Evolutionary conservation across 1,140 invertebrate species (phyloP), one percentile per base, ranked within the genome.

Genomic region (Drosophila lacteicornis): DNA sequence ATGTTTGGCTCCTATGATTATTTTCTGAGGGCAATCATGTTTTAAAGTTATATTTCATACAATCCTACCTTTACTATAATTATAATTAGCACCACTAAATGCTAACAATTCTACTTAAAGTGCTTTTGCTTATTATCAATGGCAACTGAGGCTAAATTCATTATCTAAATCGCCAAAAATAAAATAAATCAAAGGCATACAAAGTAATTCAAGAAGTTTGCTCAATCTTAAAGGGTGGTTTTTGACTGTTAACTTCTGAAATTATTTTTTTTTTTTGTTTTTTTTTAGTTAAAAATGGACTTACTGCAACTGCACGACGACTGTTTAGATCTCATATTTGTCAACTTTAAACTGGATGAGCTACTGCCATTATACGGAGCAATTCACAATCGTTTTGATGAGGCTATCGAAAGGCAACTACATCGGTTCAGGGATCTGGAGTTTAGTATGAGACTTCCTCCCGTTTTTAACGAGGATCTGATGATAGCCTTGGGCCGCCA

Each of bases 401-500:
- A 46, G 11, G 81, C 74, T 17, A 74, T 88, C 30, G 73, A 84
- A 36, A 65, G 69, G 8, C 80, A 90, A 9, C 40, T 88, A 2
- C 53, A 62, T 17, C 63, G 69, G 17, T 88, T 79, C 46, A 63
- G 42, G 3, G 51, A 79, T 4, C 57, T 69, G 40, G 53, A 62
- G 17, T 84, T 90, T 30, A 75, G 27, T 25, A 84, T 88, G 84
- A 66, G 84, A 6, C 47, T 65, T 7, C 78, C 85, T 1, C 84
- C 85, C 0, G 12, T 7, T 12, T 69, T 69, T 7, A 11, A 59
- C 9, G 40, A 33, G 12, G 46, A 49, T 0, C 61, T 81, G 0
- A 7, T 84, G 11, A 47, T 55, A 5, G 17, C 46, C 7, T 53
- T 88, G 19, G 84, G 84, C 8, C 57, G 59, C 4, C 66, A 88